phyloP scores from a whole-genome alignment of 2,797 vertebrate genomes.

The Sitta carolinensis region DNA sequence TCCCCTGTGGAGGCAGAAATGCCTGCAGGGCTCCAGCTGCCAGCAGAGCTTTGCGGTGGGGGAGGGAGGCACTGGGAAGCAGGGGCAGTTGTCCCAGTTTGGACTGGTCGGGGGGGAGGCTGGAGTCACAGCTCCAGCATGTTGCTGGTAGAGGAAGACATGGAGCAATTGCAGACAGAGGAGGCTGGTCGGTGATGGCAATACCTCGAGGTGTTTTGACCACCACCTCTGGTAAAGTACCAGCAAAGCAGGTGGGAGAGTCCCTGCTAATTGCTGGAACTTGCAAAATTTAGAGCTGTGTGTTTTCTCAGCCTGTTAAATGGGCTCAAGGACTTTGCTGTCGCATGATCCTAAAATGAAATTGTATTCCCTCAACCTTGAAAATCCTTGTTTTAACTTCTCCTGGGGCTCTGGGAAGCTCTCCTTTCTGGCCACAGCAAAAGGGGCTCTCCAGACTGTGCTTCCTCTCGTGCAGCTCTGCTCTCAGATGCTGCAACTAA shows the following conservation, averaged over 20 bases:
- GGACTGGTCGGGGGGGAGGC: background rate
- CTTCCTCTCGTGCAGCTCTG: background rate
- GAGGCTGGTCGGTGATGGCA: background rate
- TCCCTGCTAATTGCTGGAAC: background rate
- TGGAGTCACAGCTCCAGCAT: background rate
- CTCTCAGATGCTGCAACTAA: background rate
- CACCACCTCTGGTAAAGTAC: background rate
- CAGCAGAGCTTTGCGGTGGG: background rate
- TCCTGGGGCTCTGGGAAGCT: background rate
- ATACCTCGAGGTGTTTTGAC: rapidly evolving
- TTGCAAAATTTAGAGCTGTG: background rate
- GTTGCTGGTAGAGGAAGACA: background rate
- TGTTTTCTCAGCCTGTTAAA: background rate
- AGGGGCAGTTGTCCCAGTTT: background rate
- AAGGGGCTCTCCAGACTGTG: background rate
- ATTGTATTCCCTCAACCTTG: background rate
- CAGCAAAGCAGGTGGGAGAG: background rate
- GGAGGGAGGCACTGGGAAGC: background rate
- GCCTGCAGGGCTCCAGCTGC: background rate
- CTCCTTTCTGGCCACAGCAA: background rate
- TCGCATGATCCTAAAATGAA: background rate
- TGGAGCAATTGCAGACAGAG: background rate
- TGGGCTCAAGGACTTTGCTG: background rate
- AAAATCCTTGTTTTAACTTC: background rate
- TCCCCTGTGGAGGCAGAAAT: background rate